Base-by-base conservation (phyloP, 2,888 invertebrate species). In the Apodemia zela region DNA sequence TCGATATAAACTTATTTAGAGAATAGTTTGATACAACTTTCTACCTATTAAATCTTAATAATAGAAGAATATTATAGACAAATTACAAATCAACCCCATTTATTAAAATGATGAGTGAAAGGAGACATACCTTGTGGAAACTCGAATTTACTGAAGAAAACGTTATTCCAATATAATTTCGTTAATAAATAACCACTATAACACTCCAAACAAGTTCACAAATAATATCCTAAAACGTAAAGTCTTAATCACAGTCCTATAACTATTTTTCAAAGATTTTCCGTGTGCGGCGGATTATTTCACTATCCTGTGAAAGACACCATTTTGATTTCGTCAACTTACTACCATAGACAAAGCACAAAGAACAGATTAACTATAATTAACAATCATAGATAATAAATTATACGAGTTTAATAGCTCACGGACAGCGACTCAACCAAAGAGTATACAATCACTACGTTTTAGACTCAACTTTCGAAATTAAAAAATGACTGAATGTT, bases 311-410 rank as follows among this genome's bases (percentile, higher is more conserved):
- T 84, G 84, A 85, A 85, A 84, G 86, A 87, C 89, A 90, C 91
- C 90, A 91, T 91, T 90, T 91, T 91, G 90, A 90, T 90, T 89
- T 91, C 91, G 89, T 91, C 90, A 87, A 90, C 89, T 89, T 86
- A 80, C 75, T 73, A 68, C 78, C 74, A 85, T 73, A 86, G 85
- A 88, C 83, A 85, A 84, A 65, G 74, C 67, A 63, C 67, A 69
- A 66, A 67, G 66, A 62, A 63, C 60, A 62, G 63, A 42, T 62
- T n/a, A 29, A n/a, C n/a, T n/a, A n/a, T n/a, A n/a, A n/a, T 49
- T 15, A 33, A 5, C 58, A 2, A 18, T 57, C 42, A 57, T 61
- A 21, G 7, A 61, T 33, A 21, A 49, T 18, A 49, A 25, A 59
- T 21, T 57, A 38, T 38, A 47, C 63, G 29, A 25, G 25, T 4